These are phyloP conservation scores for Vespertilio murinus DNA, from an alignment of 2,797 vertebrate genomes.

Conservation along the genomic window DNA sequence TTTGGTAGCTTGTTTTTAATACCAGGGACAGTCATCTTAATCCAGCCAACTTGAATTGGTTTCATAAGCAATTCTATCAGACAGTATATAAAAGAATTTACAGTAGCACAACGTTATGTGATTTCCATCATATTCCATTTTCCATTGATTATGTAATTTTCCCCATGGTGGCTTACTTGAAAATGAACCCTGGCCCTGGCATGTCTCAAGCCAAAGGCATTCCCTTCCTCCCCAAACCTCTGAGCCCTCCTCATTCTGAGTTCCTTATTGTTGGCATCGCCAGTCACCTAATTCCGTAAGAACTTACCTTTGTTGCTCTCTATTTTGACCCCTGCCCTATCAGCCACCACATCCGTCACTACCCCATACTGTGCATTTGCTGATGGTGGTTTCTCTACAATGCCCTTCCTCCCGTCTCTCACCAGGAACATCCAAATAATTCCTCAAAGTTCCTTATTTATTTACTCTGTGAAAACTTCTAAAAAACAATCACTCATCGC, in stretches of 20 bases:
- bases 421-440: background rate
- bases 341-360: background rate
- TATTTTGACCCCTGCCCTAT: background rate
- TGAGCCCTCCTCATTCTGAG: background rate
- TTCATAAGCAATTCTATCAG: constrained; percentile 39
- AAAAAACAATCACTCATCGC: background rate
- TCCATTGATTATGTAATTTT: constrained; percentile 17
- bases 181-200: background rate
- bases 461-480: background rate
- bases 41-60: constrained; percentile 38
- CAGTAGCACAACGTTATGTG: background rate
- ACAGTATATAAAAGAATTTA: constrained; percentile 27
- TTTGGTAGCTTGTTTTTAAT: constrained; percentile 22
- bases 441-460: background rate
- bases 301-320: background rate
- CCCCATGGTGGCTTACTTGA: constrained; percentile 1
- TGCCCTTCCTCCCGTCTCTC: background rate
- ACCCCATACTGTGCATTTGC: background rate
- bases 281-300: background rate
- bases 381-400: background rate
- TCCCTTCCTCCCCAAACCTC: background rate
- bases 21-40: background rate
- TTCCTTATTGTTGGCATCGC: background rate
- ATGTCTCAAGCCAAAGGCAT: background rate
- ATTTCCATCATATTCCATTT: background rate